These are phyloP conservation scores for Thalassarche chlororhynchos DNA, from an alignment of 2,113 vertebrate species.

Conservation along the genomic window DNA sequence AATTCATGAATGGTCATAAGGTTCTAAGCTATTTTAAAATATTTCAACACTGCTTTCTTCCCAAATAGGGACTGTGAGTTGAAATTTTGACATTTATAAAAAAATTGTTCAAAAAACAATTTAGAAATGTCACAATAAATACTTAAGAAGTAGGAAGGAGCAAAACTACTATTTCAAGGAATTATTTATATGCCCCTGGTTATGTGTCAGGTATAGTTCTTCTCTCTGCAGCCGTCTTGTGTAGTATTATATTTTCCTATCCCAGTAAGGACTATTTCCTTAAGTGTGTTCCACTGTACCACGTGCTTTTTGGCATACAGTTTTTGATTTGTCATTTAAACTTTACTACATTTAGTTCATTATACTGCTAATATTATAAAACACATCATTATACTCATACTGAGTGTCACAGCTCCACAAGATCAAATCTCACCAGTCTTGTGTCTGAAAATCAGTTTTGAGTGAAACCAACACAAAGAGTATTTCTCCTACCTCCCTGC, in stretches of 20 bases:
- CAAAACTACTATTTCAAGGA: not conserved
- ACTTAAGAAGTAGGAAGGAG: not conserved
- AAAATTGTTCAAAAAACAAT: not conserved
- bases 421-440: not conserved
- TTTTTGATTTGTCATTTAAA: conserved; percentile 24
- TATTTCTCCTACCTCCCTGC: not conserved
- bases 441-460: conserved; percentile 6
- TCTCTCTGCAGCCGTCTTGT: not conserved
- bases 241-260: not conserved
- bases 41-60: not conserved
- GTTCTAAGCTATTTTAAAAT: not conserved
- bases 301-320: not conserved
- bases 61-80: not conserved
- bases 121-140: not conserved
- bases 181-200: not conserved
- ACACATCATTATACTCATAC: conserved; percentile 53
- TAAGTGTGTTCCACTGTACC: not conserved
- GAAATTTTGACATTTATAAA: not conserved
- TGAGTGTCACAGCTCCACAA: not conserved
- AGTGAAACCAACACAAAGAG: not conserved
- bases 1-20: not conserved
- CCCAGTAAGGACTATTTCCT: not conserved
- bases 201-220: not conserved
- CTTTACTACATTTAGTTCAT: not conserved
- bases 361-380: conserved; percentile 60